Conservation (phyloP, 2,888 invertebrate genomes). For the Heterodera filipjevi region DNA sequence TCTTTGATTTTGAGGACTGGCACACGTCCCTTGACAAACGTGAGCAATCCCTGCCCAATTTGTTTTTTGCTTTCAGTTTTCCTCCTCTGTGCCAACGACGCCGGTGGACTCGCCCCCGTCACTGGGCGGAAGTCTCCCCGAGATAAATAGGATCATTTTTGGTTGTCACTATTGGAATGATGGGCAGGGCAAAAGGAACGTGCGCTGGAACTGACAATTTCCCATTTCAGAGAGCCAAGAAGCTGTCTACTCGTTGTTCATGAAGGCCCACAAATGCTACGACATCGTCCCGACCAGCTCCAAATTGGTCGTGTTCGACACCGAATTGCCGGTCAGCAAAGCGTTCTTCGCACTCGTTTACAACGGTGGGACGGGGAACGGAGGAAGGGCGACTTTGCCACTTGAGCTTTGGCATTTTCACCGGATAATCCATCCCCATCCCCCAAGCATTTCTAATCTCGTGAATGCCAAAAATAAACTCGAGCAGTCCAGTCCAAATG, state of each 20-base stretch:
- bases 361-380: constrained; percentile 48
- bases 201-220: background rate
- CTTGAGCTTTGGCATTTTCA: no score
- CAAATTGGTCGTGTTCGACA: constrained; percentile 98
- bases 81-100: background rate
- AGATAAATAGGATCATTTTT: constrained; percentile 61
- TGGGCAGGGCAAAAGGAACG: background rate
- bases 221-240: constrained; percentile 63
- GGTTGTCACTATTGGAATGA: constrained; percentile 42
- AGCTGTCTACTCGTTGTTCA: constrained; percentile 73
- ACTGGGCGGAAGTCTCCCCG: constrained; percentile 41
- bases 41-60: constrained; percentile 35
- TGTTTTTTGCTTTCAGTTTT: constrained; percentile 20
- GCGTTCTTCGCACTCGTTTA: constrained; percentile 99
- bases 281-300: constrained; percentile 99
- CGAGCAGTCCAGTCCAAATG: no score
- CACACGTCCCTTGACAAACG: constrained; percentile 53
- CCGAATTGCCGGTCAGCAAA: constrained; percentile 87
- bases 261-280: constrained; percentile 99
- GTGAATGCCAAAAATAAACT: no score
- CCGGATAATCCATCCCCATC: no score
- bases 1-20: constrained; percentile 63
- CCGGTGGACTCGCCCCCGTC: constrained; percentile 33
- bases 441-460: no score
- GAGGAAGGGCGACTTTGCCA: no score